Base-by-base conservation (phyloP, 2,888 invertebrate species). In the Coronaproctus castanopsis region DNA sequence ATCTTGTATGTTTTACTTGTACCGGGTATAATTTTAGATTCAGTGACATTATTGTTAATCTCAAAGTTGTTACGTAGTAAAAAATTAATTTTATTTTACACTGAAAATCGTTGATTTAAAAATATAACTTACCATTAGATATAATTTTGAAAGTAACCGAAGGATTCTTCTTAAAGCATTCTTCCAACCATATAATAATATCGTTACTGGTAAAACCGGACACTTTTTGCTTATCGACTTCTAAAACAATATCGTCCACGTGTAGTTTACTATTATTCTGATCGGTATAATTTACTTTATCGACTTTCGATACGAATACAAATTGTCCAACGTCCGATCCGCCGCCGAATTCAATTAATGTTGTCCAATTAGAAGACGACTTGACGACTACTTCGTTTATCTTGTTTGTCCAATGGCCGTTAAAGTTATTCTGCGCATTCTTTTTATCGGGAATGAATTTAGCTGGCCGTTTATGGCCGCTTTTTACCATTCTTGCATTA, bases 141-240 rank as follows among this genome's bases (percentile, higher is more conserved):
- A 76, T 73, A 57, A 75, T 74, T 67, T 75, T 76, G 55, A 78
- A 69, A 66, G 73, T 71, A 55, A 77, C 74, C 36, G 76, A 74
- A 63, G 72, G 73, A 49, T 74, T 74, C 70, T 74, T 75, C 63
- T 75, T 72, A 64, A 74, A 73, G 67, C 76, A 76, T 67, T 76
- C 75, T 64, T 75, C 72, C 56, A 78, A 66, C 72, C 75, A 75
- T 51, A 74, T 72, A 58, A 71, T 71, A 20, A 77, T 73, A 70
- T 78, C 78, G 61, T 74, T 68, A 65, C 75, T 71, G 1, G 78
- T 78, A 66, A 75, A 77, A 52, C 78, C 78, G 58, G 76, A 75
- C 62, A 78, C 74, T 69, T 76, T 75, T 66, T 75, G 74, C 49
- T 75, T 76, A 67, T 77, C 76, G 55, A 77, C 71, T 67, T 78